Evolutionary conservation across 2,888 invertebrate genomes (phyloP), one percentile per base, ranked within the genome.

Genomic region (Sinentomon sp.): DNA sequence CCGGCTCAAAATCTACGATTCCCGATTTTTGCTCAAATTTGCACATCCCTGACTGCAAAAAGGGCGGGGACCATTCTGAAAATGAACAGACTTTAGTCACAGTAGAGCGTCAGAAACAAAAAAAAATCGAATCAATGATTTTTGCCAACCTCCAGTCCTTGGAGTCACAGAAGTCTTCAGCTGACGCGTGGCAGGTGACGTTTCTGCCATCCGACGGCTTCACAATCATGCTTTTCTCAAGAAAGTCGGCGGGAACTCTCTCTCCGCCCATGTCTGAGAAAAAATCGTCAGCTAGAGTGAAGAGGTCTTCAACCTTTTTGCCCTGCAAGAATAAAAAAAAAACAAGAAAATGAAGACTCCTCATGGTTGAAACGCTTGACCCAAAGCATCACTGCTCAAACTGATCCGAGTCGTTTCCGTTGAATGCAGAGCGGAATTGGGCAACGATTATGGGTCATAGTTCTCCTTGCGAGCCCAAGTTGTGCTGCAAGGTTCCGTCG

Each of bases 91-190:
- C n/a, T n/a, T n/a, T n/a, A n/a, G n/a, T n/a, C n/a, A n/a, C n/a
- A n/a, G n/a, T n/a, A n/a, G n/a, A n/a, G n/a, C n/a, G n/a, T n/a
- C n/a, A n/a, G n/a, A n/a, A n/a, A n/a, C n/a, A n/a, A n/a, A n/a
- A n/a, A n/a, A n/a, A n/a, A n/a, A n/a, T n/a, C n/a, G n/a, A n/a
- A n/a, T n/a, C n/a, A n/a, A n/a, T n/a, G n/a, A n/a, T n/a, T n/a
- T 13, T 13, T 14, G 28, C 29, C 37, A 48, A 74, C 77, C 80
- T 65, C 49, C 68, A 78, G 50, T 83, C 82, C 12, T 70, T 61
- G 45, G 65, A 61, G 46, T 80, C 74, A 48, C 72, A 75, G 53
- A 80, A 76, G 51, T 80, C 77, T 77, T 77, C 78, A 1, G 78
- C 68, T 2, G 67, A 65, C 1, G 68, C 66, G 43, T 68, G 60